These are phyloP conservation scores for Temnothorax unifasciatus DNA, from an alignment of 2,888 invertebrate species.

Conservation along the genomic window DNA sequence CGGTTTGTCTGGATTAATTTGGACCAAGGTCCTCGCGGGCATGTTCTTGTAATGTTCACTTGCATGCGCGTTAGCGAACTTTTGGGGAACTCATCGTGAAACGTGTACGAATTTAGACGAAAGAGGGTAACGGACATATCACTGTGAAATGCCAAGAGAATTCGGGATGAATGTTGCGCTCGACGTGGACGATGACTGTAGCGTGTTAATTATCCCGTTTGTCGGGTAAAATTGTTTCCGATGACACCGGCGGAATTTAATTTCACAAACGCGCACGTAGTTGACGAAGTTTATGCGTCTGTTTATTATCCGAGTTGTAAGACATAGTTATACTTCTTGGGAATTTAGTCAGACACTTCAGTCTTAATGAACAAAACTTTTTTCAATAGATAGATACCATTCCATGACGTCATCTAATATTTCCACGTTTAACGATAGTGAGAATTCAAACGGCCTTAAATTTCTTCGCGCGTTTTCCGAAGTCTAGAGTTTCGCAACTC, in stretches of 20 bases:
- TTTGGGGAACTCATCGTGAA: conserved; percentile 8
- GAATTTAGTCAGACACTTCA: not conserved
- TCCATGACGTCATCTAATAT: too few relatives aligned
- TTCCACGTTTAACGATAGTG: not conserved
- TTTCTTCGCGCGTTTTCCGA: not conserved
- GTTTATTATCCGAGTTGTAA: conserved; percentile 7
- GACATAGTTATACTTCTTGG: not conserved
- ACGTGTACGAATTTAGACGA: conserved; percentile 33
- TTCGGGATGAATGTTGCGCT: conserved; percentile 6
- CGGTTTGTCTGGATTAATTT: conserved; percentile 17
- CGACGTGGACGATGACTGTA: conserved; percentile 10
- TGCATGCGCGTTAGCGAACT: not conserved
- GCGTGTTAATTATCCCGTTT: conserved; percentile 29
- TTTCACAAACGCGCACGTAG: conserved; percentile 17
- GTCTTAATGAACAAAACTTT: conserved; percentile 2
- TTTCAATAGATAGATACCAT: not conserved
- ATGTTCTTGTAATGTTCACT: conserved; percentile 4
- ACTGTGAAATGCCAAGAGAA: conserved; percentile 30
- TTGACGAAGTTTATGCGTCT: conserved; percentile 22
- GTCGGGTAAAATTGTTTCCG: conserved; percentile 22
- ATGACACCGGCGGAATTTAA: conserved; percentile 44
- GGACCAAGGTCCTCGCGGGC: not conserved
- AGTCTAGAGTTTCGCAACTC: not conserved
- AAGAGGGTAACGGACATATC: conserved; percentile 23
- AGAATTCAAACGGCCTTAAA: not conserved